A percentile compares a stretch with the other conserved stretches of the same genome.
phyloP scores from a whole-genome alignment of 2,113 vertebrate species.

The Galbula dea region DNA sequence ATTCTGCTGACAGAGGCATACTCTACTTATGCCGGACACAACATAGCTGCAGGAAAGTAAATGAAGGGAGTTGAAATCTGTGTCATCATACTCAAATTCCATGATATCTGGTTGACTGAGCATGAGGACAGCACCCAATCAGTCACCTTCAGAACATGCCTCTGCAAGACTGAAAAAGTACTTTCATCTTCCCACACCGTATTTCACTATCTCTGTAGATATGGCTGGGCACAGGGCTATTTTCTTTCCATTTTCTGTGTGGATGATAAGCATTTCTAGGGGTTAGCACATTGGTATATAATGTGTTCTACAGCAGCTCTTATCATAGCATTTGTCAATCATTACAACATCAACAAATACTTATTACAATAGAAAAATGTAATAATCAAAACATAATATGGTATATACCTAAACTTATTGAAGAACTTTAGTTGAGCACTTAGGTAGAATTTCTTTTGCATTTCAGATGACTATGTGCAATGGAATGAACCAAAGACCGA shows the following conservation, averaged over 20 bases:
- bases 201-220: neutral
- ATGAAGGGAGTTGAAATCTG: rapidly evolving
- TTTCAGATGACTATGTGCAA: slow-evolving; percentile 74
- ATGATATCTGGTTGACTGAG: neutral
- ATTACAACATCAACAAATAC: neutral
- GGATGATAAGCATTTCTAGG: neutral
- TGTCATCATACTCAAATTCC: neutral
- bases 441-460: neutral
- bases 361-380: neutral
- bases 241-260: neutral
- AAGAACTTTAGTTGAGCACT: neutral
- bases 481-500: slow-evolving; percentile 58
- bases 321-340: neutral
- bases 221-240: neutral
- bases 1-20: neutral
- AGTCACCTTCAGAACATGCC: neutral
- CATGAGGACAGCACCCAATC: neutral
- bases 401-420: neutral
- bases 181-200: neutral
- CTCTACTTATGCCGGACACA: neutral
- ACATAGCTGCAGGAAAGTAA: neutral
- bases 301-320: neutral
- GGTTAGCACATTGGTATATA: neutral
- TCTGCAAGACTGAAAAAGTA: neutral
- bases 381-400: neutral